These are phyloP conservation scores for Myoxocephalus aenaeus DNA, from an alignment of 2,797 vertebrate species.

Conservation along the genomic window DNA sequence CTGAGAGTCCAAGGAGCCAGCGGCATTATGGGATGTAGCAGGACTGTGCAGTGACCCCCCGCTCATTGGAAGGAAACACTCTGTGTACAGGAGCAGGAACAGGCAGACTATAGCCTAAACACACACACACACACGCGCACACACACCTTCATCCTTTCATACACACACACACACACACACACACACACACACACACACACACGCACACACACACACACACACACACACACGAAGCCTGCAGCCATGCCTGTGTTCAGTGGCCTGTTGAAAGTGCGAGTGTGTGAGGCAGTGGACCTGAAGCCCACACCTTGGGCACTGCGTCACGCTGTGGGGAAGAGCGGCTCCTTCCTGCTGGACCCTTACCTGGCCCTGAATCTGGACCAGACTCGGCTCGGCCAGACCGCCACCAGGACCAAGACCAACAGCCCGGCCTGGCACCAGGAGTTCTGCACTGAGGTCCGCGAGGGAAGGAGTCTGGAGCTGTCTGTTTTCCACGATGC, in stretches of 20 bases:
- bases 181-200: slow-evolving; percentile 3
- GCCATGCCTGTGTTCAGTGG: slow-evolving; percentile 99
- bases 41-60: slow-evolving; percentile 77
- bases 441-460: slow-evolving; percentile 97
- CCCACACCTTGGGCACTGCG: slow-evolving; percentile 98
- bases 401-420: slow-evolving; percentile 96
- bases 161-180: slow-evolving; percentile 19
- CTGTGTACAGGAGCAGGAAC: slow-evolving; percentile 67
- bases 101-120: slow-evolving; percentile 53
- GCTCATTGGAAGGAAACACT: slow-evolving; percentile 72
- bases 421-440: slow-evolving; percentile 98
- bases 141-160: neutral
- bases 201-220: slow-evolving; percentile 18
- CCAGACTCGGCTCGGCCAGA: slow-evolving; percentile 96
- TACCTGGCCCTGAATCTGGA: slow-evolving; percentile 99
- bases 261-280: slow-evolving; percentile 97
- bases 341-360: slow-evolving; percentile 96
- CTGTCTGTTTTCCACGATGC: slow-evolving; percentile 98
- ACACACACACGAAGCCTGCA: slow-evolving; percentile 26
- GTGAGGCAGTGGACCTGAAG: slow-evolving; percentile 97
- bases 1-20: slow-evolving; percentile 68
- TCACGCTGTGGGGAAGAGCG: slow-evolving; percentile 96
- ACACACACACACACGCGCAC: slow-evolving; percentile 30
- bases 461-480: slow-evolving; percentile 95
- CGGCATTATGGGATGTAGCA: slow-evolving; percentile 77